A percentile compares a stretch with the other conserved stretches of the same genome.
These are phyloP conservation scores for Xiphorhynchus elegans DNA, from an alignment of 2,113 vertebrate genomes.

Conservation along the genomic window DNA sequence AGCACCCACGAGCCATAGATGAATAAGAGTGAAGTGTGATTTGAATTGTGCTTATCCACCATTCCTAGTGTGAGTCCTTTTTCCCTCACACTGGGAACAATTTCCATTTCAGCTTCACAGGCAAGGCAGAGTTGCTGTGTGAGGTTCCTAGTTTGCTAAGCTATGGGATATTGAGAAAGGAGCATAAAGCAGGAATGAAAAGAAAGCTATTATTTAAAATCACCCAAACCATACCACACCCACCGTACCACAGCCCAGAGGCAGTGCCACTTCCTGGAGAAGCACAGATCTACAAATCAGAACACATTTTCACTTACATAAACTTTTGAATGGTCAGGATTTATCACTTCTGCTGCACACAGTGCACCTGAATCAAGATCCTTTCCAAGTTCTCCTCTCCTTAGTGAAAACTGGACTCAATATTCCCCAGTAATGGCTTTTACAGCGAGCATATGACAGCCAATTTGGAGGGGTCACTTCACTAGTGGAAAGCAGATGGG, in stretches of 20 bases:
- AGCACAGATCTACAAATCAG: not conserved
- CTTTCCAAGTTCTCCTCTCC: not conserved
- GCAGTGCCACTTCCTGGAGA: not conserved
- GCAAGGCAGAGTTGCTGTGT: not conserved
- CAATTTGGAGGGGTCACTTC: conserved; percentile 1
- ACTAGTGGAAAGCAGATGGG: not conserved
- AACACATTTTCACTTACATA: not conserved
- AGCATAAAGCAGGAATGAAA: not conserved
- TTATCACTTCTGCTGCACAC: not conserved
- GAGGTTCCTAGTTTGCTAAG: not conserved
- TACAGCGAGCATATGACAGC: not conserved
- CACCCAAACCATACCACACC: not conserved
- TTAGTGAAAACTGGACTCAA: not conserved
- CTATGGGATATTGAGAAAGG: not conserved
- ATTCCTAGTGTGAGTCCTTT: not conserved
- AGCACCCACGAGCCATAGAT: not conserved
- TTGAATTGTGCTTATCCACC: not conserved
- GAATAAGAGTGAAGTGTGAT: not conserved
- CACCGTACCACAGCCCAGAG: fast-evolving
- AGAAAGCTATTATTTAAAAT: not conserved
- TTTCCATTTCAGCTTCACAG: not conserved
- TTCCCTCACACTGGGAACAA: not conserved
- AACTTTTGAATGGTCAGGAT: not conserved
- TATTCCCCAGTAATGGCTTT: not conserved
- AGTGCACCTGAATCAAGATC: not conserved